These are phyloP conservation scores for Herpetotheres cachinnans DNA, from an alignment of 2,113 vertebrate genomes.

Conservation along the genomic window DNA sequence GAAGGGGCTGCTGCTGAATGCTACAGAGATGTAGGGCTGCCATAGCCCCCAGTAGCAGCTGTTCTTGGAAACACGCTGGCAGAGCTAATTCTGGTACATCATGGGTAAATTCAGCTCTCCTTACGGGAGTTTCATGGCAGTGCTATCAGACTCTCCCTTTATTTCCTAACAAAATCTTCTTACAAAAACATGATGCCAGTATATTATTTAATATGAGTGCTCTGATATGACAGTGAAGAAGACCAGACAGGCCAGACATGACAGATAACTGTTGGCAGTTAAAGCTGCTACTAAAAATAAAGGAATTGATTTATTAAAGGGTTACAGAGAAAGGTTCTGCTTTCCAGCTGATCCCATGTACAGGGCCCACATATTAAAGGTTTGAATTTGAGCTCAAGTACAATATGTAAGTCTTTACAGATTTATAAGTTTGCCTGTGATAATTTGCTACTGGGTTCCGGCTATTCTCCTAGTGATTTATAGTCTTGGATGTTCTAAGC, in stretches of 20 bases:
- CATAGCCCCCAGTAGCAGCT: neutral
- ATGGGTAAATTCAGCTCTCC: neutral
- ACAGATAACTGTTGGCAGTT: conserved; percentile 21
- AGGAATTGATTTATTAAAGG: conserved; percentile 38
- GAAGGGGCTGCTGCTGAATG: neutral
- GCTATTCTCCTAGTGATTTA: conserved; percentile 14
- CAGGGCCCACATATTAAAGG: neutral
- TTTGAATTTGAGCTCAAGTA: neutral
- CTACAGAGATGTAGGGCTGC: neutral
- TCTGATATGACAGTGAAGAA: conserved; percentile 41
- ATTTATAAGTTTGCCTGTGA: conserved; percentile 1
- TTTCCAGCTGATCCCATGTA: neutral
- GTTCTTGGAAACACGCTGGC: neutral
- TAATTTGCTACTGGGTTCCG: conserved; percentile 26
- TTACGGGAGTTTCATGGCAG: neutral
- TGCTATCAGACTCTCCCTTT: neutral
- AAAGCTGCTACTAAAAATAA: conserved; percentile 46
- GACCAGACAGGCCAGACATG: conserved; percentile 43
- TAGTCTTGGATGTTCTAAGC: neutral
- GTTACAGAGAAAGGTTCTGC: conserved; percentile 6
- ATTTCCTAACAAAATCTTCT: conserved; percentile 33
- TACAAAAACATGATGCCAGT: conserved; percentile 32
- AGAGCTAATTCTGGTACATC: neutral
- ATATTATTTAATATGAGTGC: conserved; percentile 42
- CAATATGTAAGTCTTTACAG: conserved; percentile 8